Evolutionary conservation across 2,113 vertebrate genomes (phyloP).

Genomic region (Lichenostomus cassidix): DNA sequence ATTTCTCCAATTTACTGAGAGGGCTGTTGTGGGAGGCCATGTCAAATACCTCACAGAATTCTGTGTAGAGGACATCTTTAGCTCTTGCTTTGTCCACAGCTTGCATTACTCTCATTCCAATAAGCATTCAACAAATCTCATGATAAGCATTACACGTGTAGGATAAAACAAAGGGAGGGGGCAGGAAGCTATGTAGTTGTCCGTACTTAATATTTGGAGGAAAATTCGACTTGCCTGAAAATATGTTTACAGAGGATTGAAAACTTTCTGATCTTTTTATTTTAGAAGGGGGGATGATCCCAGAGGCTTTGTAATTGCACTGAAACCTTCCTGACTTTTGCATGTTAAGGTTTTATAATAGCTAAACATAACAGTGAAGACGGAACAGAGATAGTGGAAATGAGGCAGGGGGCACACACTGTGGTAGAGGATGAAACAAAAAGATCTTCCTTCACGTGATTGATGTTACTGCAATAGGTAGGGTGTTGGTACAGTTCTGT

Average conservation of each 20-base stretch:
- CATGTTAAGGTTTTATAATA: neutral
- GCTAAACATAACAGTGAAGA: neutral
- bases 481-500: neutral
- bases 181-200: neutral
- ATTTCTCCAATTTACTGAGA: neutral
- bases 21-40: neutral
- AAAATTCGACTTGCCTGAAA: neutral
- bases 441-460: neutral
- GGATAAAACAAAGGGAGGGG: neutral
- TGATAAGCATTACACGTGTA: neutral
- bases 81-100: neutral
- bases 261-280: neutral
- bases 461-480: neutral
- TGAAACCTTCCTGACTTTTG: neutral
- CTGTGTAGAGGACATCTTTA: neutral
- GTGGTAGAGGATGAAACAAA: neutral
- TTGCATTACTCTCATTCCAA: neutral
- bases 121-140: neutral
- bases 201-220: neutral
- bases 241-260: neutral
- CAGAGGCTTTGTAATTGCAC: neutral
- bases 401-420: neutral
- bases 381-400: neutral
- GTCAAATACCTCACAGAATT: neutral
- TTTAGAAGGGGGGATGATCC: neutral